A percentile compares a stretch with the other conserved stretches of the same genome.
These are phyloP conservation scores for Nephrotoma guestfalica DNA, from an alignment of 2,888 invertebrate genomes.

Conservation along the genomic window DNA sequence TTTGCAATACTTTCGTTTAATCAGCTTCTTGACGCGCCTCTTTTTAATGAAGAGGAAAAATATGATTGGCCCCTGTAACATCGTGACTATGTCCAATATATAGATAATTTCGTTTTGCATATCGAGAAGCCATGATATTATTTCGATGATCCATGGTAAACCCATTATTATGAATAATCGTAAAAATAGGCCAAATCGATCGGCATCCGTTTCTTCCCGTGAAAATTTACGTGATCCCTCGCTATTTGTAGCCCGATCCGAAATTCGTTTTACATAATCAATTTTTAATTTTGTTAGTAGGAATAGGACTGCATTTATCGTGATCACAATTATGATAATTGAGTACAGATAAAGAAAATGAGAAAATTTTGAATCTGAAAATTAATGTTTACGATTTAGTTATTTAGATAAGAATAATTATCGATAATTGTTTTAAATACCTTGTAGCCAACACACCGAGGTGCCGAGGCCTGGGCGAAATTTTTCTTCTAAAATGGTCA, in stretches of 20 bases:
- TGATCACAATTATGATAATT: conserved; percentile 24
- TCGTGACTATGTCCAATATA: conserved; percentile 34
- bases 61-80: conserved; percentile 32
- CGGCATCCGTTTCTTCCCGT: neutral
- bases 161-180: conserved; percentile 47
- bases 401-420: neutral
- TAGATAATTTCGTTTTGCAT: conserved; percentile 15
- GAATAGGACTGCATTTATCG: conserved; percentile 27
- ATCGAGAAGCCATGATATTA: conserved; percentile 41
- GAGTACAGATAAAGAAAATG: conserved; percentile 24
- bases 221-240: neutral
- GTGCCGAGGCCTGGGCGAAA: neutral
- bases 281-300: conserved; percentile 25
- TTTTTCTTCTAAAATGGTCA: too few relatives aligned
- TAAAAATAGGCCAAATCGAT: neutral
- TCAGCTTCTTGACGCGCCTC: neutral
- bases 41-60: conserved; percentile 1
- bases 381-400: neutral
- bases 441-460: neutral
- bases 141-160: conserved; percentile 59
- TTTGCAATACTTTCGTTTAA: neutral
- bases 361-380: conserved; percentile 6
- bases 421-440: neutral
- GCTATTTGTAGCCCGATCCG: neutral
- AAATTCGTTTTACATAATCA: neutral